Base-by-base conservation (phyloP, 1,140 invertebrate genomes). In the Limonius californicus region DNA sequence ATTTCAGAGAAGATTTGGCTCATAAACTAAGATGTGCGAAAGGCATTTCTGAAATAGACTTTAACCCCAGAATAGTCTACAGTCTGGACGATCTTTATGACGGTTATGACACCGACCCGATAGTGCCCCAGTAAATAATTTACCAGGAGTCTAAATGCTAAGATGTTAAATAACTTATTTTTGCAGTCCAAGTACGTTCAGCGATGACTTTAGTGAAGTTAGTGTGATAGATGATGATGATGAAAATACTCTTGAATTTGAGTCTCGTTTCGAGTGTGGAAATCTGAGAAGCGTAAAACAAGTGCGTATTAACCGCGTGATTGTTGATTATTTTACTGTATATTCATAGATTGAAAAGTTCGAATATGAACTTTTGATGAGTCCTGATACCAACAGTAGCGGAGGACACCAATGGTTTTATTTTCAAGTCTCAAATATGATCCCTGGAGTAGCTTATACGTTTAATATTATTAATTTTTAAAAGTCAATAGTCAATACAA, bases 381-480 rank as follows among this genome's bases (percentile, higher is more conserved):
- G 87, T 76, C 89, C 92, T 9, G 94, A 97, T 73, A 87, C 94
- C 1, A 95, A 95, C 76, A 89, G 88, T 20, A 79, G 77, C 4
- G 85, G 86, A 57, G 84, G 93, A 66, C 89, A 90, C 70, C 91
- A 95, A 67, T 97, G 94, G 94, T 97, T 95, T 78, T 97, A 96
- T 78, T 97, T 96, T 75, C 87, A 92, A 81, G 87, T 96, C 1
- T 86, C 86, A 15, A 90, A 91, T 72, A 94, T 93, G 87, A 81
- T 87, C 57, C 81, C 85, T 18, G 80, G 82, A 45, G 74, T 81
- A 0, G 78, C 85, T 0, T 96, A 96, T 71, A 85, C 87, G 19
- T 95, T 97, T 77, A 95, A 95, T 77, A 92, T 97, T 35, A 84
- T 95, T 53, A 96, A 97, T 93, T 91, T 80, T 89, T 94, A 71